phyloP scores from a whole-genome alignment of 2,113 vertebrate genomes.

The Maccullochella peelii region DNA sequence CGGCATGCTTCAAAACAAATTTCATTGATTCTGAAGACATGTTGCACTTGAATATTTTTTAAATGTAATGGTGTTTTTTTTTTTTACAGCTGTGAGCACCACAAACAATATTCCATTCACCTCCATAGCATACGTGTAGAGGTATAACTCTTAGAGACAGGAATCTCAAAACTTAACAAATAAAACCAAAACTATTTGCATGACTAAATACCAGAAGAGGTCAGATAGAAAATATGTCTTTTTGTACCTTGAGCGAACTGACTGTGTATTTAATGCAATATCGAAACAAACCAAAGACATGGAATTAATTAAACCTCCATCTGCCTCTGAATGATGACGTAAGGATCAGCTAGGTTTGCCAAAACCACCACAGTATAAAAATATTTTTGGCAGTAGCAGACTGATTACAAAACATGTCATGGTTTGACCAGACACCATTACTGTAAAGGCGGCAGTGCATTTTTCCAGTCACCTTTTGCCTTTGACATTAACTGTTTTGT shows the following conservation, averaged over 20 bases:
- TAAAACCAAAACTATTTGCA: too few relatives aligned
- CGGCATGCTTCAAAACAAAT: too few relatives aligned
- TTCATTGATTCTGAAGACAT: too few relatives aligned
- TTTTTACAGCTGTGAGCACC: too few relatives aligned
- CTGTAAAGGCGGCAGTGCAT: constrained; percentile 27
- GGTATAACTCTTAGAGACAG: background rate
- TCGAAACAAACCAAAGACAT: background rate
- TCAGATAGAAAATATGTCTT: background rate
- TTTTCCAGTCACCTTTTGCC: constrained; percentile 61
- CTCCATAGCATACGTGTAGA: background rate
- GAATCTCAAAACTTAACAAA: background rate
- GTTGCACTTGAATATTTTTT: too few relatives aligned
- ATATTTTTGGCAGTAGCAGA: background rate
- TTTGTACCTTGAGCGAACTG: background rate
- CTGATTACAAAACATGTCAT: constrained; percentile 10
- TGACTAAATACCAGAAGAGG: too few relatives aligned
- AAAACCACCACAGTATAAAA: background rate
- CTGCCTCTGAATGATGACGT: background rate
- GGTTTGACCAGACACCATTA: constrained; percentile 8
- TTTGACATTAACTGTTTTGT: constrained; percentile 60
- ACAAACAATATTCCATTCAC: too few relatives aligned
- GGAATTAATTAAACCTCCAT: background rate
- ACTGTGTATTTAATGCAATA: background rate
- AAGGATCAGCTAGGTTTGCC: background rate
- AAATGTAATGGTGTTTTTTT: too few relatives aligned